phyloP scores from a whole-genome alignment of 2,113 vertebrate species.

The Ranitomeya variabilis region DNA sequence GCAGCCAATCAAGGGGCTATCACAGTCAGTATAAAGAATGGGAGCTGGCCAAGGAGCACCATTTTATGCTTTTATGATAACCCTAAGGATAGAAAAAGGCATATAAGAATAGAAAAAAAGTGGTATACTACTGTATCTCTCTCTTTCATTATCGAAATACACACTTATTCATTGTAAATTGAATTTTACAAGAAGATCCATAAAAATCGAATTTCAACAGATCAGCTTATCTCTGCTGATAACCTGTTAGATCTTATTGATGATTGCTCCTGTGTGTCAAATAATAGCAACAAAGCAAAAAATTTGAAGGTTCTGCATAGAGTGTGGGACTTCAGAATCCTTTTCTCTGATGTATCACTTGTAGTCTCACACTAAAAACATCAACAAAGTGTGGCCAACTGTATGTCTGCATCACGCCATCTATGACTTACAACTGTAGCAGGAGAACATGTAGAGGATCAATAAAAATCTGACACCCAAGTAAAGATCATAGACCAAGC shows the following conservation, averaged over 20 bases:
- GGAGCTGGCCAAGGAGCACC: no score
- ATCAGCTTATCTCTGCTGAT: not conserved
- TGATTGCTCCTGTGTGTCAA: not conserved
- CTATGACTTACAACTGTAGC: not conserved
- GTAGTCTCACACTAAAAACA: not conserved
- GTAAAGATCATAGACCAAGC: not conserved
- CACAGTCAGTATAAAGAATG: no score
- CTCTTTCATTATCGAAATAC: no score
- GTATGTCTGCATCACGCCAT: not conserved
- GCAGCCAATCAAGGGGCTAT: no score
- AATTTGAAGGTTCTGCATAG: not conserved
- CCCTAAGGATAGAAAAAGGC: no score
- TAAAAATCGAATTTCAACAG: no score
- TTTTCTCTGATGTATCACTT: not conserved
- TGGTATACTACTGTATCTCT: no score
- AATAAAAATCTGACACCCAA: not conserved
- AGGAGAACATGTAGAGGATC: not conserved
- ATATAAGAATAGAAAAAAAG: no score
- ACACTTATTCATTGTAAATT: no score
- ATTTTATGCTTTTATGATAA: no score
- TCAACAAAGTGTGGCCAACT: not conserved
- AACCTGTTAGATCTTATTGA: not conserved
- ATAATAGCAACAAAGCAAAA: not conserved
- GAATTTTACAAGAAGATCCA: no score
- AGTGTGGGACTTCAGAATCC: not conserved